Conservation (phyloP, 2,888 invertebrate genomes). For the Halocaridina rubra region DNA sequence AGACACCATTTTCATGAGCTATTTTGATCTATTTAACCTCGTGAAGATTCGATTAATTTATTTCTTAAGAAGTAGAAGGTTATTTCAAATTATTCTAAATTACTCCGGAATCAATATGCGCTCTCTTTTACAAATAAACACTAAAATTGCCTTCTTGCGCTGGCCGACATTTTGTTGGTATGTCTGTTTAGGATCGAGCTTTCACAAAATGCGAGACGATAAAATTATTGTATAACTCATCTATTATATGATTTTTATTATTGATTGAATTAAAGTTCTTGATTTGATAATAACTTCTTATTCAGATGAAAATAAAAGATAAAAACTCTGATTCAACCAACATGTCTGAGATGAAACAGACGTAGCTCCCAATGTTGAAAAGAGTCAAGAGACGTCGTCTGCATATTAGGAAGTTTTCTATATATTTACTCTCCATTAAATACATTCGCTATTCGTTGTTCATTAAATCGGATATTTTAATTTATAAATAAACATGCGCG, state of each 20-base stretch:
- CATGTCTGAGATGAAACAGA: conserved; percentile 32
- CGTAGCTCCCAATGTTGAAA: conserved; percentile 21
- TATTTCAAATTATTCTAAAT: background rate
- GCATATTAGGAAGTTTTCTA: conserved; percentile 58
- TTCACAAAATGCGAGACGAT: no score
- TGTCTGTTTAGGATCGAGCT: conserved; percentile 27
- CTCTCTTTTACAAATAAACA: conserved; percentile 24
- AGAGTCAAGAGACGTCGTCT: conserved; percentile 57
- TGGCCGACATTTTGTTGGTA: conserved; percentile 58
- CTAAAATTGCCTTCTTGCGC: conserved; percentile 43
- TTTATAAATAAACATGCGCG: background rate
- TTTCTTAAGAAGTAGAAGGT: no score
- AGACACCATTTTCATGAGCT: conserved; percentile 31
- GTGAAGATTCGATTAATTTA: no score
- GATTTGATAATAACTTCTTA: no score
- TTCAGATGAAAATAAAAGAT: background rate
- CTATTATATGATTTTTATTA: no score
- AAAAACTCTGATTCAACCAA: no score
- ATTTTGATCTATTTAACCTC: conserved; percentile 7
- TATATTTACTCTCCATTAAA: conserved; percentile 18
- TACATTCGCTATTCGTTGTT: background rate
- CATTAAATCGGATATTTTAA: background rate
- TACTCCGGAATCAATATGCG: background rate
- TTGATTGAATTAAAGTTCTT: no score
- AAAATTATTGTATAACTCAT: no score